These are phyloP conservation scores for Plodia interpunctella DNA, from an alignment of 1,140 invertebrate genomes.

Conservation along the genomic window DNA sequence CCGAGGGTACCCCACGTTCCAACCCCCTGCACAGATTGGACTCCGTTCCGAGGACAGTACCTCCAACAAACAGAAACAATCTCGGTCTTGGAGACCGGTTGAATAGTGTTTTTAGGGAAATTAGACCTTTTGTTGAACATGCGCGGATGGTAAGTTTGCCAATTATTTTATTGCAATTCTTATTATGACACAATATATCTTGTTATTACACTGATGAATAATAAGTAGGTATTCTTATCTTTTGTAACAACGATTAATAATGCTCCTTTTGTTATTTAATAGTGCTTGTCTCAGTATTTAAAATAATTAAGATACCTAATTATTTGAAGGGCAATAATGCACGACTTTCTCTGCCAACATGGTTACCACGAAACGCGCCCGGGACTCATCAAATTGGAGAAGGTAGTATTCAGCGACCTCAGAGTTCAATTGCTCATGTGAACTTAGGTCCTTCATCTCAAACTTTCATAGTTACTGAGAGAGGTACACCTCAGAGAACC, in stretches of 20 bases:
- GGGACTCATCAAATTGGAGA: constrained; percentile 50
- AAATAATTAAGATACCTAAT: neutral
- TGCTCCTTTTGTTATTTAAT: too few relatives aligned
- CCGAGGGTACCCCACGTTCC: constrained; percentile 40
- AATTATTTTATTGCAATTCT: neutral
- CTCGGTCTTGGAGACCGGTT: constrained; percentile 61
- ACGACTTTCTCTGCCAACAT: constrained; percentile 62
- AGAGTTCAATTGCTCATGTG: constrained; percentile 67
- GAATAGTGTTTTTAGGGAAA: constrained; percentile 67
- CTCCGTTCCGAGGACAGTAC: constrained; percentile 44
- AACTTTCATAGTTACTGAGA: constrained; percentile 55
- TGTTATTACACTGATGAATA: neutral
- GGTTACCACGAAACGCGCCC: constrained; percentile 58
- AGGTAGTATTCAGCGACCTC: constrained; percentile 43
- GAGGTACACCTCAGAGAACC: constrained; percentile 33
- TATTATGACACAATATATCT: neutral
- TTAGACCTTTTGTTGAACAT: constrained; percentile 65
- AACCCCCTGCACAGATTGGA: constrained; percentile 55
- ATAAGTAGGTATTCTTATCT: neutral
- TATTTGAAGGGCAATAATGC: constrained; percentile 59
- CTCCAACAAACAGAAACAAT: constrained; percentile 48
- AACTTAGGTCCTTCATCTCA: constrained; percentile 53
- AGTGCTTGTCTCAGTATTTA: too few relatives aligned
- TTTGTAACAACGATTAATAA: too few relatives aligned
- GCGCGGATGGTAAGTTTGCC: constrained; percentile 54